A percentile compares a stretch with the other conserved stretches of the same genome.
Conservation (phyloP, 2,113 vertebrate species). For the Zosterops pallidus region DNA sequence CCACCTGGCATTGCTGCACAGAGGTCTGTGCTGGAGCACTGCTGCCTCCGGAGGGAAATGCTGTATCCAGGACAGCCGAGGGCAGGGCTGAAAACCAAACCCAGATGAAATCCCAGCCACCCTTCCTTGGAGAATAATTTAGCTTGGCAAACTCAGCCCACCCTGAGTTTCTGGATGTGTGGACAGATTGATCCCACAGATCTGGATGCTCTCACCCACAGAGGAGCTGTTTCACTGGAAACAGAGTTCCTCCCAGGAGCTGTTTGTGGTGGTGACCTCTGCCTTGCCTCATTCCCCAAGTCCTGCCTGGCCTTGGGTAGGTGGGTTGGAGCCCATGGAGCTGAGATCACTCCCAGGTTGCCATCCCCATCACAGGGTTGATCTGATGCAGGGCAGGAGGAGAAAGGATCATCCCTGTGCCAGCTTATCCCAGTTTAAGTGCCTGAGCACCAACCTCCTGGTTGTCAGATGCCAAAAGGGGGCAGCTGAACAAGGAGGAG, state of each 20-base stretch:
- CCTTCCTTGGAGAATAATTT: background rate
- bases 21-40: background rate
- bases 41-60: constrained; percentile 19
- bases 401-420: background rate
- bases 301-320: background rate
- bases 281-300: accelerated
- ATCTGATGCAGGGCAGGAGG: background rate
- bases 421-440: background rate
- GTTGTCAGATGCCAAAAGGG: background rate
- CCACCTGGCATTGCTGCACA: constrained; percentile 42
- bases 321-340: background rate
- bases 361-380: background rate
- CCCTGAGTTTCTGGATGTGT: background rate
- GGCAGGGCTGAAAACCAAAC: background rate
- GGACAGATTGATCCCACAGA: background rate
- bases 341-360: background rate
- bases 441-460: background rate
- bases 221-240: background rate
- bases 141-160: constrained; percentile 11
- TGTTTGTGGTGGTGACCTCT: background rate
- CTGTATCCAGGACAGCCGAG: background rate
- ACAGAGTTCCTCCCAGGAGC: background rate
- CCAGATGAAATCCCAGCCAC: background rate
- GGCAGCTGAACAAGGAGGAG: background rate
- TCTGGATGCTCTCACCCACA: background rate